phyloP scores from a whole-genome alignment of 2,888 invertebrate species.

The Sarcophaga rosellei region DNA sequence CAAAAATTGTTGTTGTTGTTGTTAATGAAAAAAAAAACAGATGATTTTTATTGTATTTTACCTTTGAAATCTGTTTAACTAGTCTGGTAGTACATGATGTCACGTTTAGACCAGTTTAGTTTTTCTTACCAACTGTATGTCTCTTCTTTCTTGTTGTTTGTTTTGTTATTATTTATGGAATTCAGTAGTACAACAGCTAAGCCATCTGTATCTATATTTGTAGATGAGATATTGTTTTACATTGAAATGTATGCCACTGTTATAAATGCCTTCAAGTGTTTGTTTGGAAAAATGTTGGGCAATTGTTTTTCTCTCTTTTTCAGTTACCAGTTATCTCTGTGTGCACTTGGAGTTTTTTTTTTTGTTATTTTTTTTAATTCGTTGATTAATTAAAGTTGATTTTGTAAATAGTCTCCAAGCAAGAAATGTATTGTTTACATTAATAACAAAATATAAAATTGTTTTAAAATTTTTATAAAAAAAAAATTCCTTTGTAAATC shows the following conservation, averaged over 20 bases:
- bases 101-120: constrained; percentile 47
- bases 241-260: constrained; percentile 13
- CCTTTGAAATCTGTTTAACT: constrained; percentile 10
- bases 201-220: background rate
- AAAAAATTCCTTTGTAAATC: background rate
- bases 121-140: background rate
- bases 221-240: background rate
- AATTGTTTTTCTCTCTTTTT: background rate
- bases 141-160: constrained; percentile 18
- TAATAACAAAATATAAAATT: too few species aligned
- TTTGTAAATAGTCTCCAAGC: background rate
- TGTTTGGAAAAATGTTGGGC: constrained; percentile 22
- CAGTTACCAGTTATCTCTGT: too few species aligned
- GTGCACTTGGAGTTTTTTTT: background rate
- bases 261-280: constrained; percentile 26
- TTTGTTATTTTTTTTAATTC: background rate
- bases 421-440: too few species aligned
- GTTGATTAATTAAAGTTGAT: background rate
- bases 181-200: constrained; percentile 18
- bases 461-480: background rate
- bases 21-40: background rate
- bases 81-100: constrained; percentile 36
- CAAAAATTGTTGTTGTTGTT: background rate
- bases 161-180: constrained; percentile 32
- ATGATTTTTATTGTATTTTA: constrained; percentile 10